Conservation (phyloP, 2,113 vertebrate genomes). For the Himantopus leucocephalus region DNA sequence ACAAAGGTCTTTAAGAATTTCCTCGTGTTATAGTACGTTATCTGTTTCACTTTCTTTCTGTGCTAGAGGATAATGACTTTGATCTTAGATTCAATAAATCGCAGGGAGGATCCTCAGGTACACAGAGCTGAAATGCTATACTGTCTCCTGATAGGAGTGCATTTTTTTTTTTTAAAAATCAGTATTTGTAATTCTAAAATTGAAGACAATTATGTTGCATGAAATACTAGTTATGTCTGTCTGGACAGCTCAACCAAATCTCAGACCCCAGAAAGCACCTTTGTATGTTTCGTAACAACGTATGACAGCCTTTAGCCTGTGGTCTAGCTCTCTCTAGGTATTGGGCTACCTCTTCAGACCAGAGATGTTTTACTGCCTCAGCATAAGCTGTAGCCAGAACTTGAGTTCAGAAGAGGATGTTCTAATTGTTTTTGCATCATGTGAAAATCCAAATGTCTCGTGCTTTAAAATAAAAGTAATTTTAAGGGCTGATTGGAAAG, state of each 20-base stretch:
- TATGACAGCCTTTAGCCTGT: background rate
- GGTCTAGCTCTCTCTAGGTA: background rate
- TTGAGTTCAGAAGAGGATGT: background rate
- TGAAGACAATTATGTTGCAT: background rate
- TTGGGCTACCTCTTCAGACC: background rate
- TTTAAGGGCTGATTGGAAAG: background rate
- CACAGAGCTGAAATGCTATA: background rate
- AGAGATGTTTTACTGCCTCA: background rate
- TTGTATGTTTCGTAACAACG: background rate
- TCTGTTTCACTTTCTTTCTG: background rate
- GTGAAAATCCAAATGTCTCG: background rate
- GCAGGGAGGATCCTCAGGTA: background rate
- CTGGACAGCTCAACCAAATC: background rate
- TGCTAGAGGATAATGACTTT: background rate
- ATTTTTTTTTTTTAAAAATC: background rate
- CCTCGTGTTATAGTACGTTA: background rate
- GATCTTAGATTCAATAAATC: background rate
- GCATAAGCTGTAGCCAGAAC: background rate
- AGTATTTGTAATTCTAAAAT: background rate
- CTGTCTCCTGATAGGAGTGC: background rate
- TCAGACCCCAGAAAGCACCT: background rate
- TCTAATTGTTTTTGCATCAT: rapidly evolving
- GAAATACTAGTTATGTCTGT: background rate
- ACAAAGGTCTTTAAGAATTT: background rate
- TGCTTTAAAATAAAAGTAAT: background rate